Evolutionary conservation across 2,113 vertebrate genomes (phyloP).

Genomic region (Trematomus loennbergii): DNA sequence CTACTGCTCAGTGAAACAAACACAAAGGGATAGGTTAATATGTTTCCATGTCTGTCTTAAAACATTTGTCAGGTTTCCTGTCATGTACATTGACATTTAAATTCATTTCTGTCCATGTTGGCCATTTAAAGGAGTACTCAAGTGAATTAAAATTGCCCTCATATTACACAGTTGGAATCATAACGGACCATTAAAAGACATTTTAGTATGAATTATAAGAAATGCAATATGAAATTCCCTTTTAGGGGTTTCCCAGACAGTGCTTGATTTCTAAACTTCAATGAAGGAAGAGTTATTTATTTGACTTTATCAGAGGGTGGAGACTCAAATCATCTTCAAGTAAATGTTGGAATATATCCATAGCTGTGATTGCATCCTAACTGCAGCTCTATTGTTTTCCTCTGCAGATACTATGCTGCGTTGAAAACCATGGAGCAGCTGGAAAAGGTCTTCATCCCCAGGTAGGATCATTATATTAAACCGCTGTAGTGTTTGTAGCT

Average conservation of each 20-base stretch:
- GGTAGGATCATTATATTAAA: slow-evolving; percentile 50
- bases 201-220: too few relatives aligned
- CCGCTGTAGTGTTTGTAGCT: background rate
- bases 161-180: too few relatives aligned
- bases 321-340: background rate
- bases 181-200: too few relatives aligned
- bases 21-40: background rate
- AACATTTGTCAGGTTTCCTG: background rate
- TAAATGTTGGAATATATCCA: background rate
- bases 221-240: background rate
- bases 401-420: slow-evolving; percentile 94
- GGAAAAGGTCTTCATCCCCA: slow-evolving; percentile 94
- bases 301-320: background rate
- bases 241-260: background rate
- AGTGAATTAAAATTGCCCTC: too few relatives aligned
- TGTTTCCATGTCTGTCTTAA: background rate
- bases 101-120: background rate
- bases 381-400: background rate
- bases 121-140: too few relatives aligned
- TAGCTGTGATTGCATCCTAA: background rate
- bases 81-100: too few relatives aligned
- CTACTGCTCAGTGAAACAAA: background rate
- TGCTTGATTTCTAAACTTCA: background rate
- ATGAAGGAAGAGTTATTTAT: background rate
- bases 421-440: slow-evolving; percentile 98